These are phyloP conservation scores for Xestia sexstrigata DNA, from an alignment of 2,888 invertebrate genomes.

Conservation along the genomic window DNA sequence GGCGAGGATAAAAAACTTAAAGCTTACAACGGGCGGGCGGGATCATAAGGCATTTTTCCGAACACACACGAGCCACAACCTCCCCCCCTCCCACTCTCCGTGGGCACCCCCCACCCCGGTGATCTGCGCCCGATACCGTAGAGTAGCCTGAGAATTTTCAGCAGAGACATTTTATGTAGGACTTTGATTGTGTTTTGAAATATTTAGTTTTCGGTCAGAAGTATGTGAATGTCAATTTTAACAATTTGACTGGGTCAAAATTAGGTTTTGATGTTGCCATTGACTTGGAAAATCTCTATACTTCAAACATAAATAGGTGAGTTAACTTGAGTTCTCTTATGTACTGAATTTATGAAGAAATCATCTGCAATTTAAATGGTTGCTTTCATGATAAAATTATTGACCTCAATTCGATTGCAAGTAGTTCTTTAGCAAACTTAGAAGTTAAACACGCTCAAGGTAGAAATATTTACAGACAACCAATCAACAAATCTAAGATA, in stretches of 20 bases:
- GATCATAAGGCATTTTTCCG: slow-evolving; percentile 90
- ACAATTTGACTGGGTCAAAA: not conserved
- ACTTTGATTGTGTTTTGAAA: not conserved
- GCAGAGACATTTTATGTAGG: slow-evolving; percentile 67
- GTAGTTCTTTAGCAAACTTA: too few species aligned
- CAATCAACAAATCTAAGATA: not conserved
- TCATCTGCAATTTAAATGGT: not conserved
- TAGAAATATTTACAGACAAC: not conserved
- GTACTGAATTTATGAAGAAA: not conserved
- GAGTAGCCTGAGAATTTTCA: slow-evolving; percentile 72
- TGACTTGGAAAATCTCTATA: not conserved
- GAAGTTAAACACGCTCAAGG: not conserved
- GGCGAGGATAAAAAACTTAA: slow-evolving; percentile 80
- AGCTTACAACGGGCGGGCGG: slow-evolving; percentile 74
- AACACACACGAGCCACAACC: slow-evolving; percentile 83
- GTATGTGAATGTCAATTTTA: too few species aligned
- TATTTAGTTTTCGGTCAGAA: not conserved
- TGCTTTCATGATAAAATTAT: not conserved
- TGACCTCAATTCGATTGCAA: not conserved
- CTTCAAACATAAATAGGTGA: not conserved
- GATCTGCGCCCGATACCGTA: slow-evolving; percentile 86
- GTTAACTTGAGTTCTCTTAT: not conserved
- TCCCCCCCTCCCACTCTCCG: slow-evolving; percentile 70
- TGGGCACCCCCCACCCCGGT: slow-evolving; percentile 70
- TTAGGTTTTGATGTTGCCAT: not conserved